phyloP scores from a whole-genome alignment of 2,888 invertebrate genomes.

The Ectemnius lituratus region DNA sequence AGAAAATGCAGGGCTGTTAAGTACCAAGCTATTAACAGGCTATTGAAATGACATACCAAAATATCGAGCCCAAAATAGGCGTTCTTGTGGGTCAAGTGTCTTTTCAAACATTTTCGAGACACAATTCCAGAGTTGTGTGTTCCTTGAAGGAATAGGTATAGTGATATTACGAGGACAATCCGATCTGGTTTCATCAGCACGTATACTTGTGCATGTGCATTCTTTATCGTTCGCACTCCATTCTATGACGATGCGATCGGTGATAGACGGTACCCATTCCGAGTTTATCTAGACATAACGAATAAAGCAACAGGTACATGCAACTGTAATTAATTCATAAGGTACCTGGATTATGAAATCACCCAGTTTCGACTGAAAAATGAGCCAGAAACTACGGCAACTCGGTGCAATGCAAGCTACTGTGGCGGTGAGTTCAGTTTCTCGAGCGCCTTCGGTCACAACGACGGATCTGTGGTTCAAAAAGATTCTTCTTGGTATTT shows the following conservation, averaged over 20 bases:
- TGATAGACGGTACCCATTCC: constrained; percentile 46
- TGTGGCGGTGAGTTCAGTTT: constrained; percentile 55
- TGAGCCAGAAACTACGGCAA: constrained; percentile 64
- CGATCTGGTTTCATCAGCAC: constrained; percentile 17
- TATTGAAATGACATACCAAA: constrained; percentile 55
- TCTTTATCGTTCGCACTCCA: constrained; percentile 38
- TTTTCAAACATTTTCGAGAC: constrained; percentile 66
- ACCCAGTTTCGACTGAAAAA: constrained; percentile 66
- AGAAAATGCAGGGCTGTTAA: background rate
- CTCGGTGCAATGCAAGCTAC: constrained; percentile 63
- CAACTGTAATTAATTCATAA: background rate
- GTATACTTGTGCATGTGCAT: constrained; percentile 52
- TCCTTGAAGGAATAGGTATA: constrained; percentile 57
- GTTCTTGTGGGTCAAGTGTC: constrained; percentile 61
- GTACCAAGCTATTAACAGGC: background rate
- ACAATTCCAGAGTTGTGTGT: constrained; percentile 65
- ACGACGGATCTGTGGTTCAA: constrained; percentile 58
- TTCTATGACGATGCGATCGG: constrained; percentile 50
- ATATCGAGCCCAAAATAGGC: constrained; percentile 68
- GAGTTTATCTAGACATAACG: constrained; percentile 52
- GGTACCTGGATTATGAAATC: constrained; percentile 70
- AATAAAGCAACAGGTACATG: background rate
- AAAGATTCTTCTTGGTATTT: constrained; percentile 68
- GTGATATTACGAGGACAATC: constrained; percentile 57
- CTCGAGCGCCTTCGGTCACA: constrained; percentile 37